These are phyloP conservation scores for Dendroctonus ponderosae DNA, from an alignment of 1,140 invertebrate species.

Conservation along the genomic window DNA sequence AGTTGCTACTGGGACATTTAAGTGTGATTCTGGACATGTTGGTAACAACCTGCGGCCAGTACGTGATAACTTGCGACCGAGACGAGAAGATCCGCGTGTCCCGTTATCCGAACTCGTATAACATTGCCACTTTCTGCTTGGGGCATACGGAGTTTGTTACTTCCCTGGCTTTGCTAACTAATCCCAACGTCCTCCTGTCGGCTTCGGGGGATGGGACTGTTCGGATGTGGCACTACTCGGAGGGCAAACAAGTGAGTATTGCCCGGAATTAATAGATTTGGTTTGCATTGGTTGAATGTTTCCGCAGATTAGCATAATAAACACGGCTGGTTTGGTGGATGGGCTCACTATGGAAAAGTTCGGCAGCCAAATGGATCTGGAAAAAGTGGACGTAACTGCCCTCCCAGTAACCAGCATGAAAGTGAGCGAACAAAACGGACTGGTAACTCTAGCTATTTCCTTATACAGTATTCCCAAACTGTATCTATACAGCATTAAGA, in stretches of 20 bases:
- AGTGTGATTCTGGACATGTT: slow-evolving; percentile 82
- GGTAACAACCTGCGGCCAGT: slow-evolving; percentile 66
- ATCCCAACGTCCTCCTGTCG: slow-evolving; percentile 60
- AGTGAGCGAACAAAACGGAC: slow-evolving; percentile 48
- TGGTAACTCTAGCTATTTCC: slow-evolving; percentile 51
- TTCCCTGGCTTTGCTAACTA: slow-evolving; percentile 60
- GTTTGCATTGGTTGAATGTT: not conserved
- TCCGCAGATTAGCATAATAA: slow-evolving; percentile 43
- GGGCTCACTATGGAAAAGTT: slow-evolving; percentile 52
- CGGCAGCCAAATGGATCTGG: slow-evolving; percentile 56
- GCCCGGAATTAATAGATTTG: not conserved
- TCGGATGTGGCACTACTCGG: slow-evolving; percentile 68
- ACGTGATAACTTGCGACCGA: slow-evolving; percentile 80
- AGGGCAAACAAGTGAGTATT: slow-evolving; percentile 56
- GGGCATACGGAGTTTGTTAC: slow-evolving; percentile 85
- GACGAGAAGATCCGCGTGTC: slow-evolving; percentile 93
- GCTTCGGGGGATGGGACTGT: slow-evolving; percentile 77
- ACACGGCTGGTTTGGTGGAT: slow-evolving; percentile 55
- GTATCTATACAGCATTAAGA: slow-evolving; percentile 39
- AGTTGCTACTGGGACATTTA: slow-evolving; percentile 79
- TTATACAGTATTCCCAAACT: slow-evolving; percentile 52
- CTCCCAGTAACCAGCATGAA: slow-evolving; percentile 61
- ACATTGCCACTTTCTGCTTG: slow-evolving; percentile 82
- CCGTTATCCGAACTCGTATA: slow-evolving; percentile 80
- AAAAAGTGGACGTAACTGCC: slow-evolving; percentile 56